Evolutionary conservation across 2,113 vertebrate genomes (phyloP).

Genomic region (Hydrochoerus hydrochaeris): DNA sequence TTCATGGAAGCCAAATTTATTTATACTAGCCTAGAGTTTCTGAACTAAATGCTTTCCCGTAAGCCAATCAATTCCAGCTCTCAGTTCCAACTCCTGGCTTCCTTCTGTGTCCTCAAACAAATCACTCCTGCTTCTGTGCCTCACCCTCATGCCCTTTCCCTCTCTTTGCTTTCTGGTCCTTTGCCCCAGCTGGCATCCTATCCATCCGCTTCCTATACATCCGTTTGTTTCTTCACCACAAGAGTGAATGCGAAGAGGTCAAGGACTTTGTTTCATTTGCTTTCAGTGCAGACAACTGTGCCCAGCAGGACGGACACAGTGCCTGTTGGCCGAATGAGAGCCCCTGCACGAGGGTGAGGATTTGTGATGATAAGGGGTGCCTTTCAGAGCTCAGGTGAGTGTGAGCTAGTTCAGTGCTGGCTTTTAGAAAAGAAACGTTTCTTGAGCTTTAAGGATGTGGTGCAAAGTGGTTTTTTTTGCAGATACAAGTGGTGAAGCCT

Average conservation of each 20-base stretch:
- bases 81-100: background rate
- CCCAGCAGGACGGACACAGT: background rate
- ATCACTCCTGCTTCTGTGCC: background rate
- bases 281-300: too few species aligned
- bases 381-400: background rate
- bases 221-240: background rate
- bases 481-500: background rate
- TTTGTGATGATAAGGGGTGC: background rate
- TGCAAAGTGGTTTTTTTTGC: conserved; percentile 8
- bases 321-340: background rate
- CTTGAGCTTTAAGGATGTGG: background rate
- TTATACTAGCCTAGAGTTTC: background rate
- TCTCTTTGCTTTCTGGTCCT: background rate
- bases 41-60: background rate
- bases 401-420: background rate
- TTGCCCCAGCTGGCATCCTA: background rate
- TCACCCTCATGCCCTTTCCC: background rate
- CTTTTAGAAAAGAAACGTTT: background rate
- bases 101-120: background rate
- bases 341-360: background rate
- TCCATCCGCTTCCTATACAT: background rate
- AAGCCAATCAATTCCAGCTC: background rate
- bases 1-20: background rate
- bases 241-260: background rate
- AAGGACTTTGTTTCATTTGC: background rate